These are phyloP conservation scores for Schizopygopsis pylzovi DNA, from an alignment of 2,797 vertebrate genomes.

Conservation along the genomic window DNA sequence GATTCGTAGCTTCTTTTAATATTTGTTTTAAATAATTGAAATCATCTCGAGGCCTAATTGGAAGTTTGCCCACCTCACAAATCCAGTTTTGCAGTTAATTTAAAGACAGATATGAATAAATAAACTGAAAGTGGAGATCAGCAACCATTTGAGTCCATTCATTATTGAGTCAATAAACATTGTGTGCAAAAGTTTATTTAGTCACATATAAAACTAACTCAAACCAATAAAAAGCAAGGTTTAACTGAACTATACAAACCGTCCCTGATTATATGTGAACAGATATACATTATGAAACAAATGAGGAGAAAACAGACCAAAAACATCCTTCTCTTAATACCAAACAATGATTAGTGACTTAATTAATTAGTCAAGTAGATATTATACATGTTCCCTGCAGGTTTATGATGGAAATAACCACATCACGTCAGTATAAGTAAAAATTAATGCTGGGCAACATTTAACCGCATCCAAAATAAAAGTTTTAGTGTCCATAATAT, in stretches of 20 bases:
- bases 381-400: constrained; percentile 12
- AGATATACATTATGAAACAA: not conserved
- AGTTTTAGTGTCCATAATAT: too few relatives aligned
- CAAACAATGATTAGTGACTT: not conserved
- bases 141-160: not conserved
- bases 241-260: not conserved
- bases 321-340: not conserved
- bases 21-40: not conserved
- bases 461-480: too few relatives aligned
- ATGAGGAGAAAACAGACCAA: not conserved
- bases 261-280: not conserved
- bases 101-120: not conserved
- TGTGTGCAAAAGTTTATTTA: constrained; percentile 15
- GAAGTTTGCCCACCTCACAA: not conserved
- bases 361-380: not conserved
- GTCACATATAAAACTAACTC: not conserved
- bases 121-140: not conserved
- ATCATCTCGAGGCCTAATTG: not conserved
- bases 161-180: not conserved
- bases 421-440: not conserved
- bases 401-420: not conserved
- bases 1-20: not conserved
- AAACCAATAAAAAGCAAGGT: not conserved
- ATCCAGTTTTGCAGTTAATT: not conserved
- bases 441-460: too few relatives aligned